Evolutionary conservation across 2,797 vertebrate genomes (phyloP), one percentile per base, ranked within the genome.

Genomic region (Phrynocephalus vlangalii): DNA sequence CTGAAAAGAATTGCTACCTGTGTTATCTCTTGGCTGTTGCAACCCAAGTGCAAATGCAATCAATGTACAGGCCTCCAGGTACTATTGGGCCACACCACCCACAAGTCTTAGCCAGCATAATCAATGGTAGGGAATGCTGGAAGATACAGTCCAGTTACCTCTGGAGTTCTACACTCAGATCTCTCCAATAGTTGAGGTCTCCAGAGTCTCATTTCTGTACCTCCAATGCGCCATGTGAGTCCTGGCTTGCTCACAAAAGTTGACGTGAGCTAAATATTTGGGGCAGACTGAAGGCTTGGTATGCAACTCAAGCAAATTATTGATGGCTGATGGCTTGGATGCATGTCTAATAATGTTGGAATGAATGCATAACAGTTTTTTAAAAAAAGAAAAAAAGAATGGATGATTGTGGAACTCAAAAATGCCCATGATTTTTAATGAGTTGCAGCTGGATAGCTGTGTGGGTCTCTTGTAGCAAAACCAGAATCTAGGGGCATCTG

Each of bases 291-390:
- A 44, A 30, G 50, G 20, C 1, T 0, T 66, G 60, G 24, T 26
- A 66, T 24, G 33, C 68, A 30, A 16, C 2, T 67, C 88, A 79
- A 22, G 18, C 22, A 33, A 63, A 68, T 30, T 87, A 3, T 71
- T 73, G 67, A 72, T 6, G 50, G 16, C 56, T 78, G 13, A 71
- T 72, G 48, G 26, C 48, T 44, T 75, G 60, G 30, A 52, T 75
- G n/a, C 11, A 13, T 67, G 20, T 68, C 30, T 77, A 83, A 63
- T 88, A 79, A 18, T 48, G 28, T 28, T 67, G 67, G 48, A 70
- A 60, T 1, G 6, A 16, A 84, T 85, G 60, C 0, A 0, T 85
- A 66, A 73, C 6, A 48, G 7, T 52, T 52, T 52, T 8, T 52
- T 52, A 2, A 9, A 56, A 30, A 52, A 77, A 87, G 50, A 38